Conservation (phyloP, 2,888 invertebrate species). For the Hyppa rectilinea region DNA sequence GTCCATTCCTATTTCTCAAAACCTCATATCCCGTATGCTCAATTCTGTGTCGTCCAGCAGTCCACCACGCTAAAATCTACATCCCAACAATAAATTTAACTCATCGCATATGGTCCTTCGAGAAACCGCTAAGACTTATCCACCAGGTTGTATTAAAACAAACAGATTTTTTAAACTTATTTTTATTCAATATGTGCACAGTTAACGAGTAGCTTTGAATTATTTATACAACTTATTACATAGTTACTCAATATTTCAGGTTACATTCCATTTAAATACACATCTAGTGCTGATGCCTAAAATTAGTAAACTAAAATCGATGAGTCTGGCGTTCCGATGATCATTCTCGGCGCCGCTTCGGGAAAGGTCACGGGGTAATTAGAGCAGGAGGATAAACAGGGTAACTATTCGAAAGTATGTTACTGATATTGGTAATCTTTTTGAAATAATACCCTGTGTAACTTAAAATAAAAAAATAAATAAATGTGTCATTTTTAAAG, state of each 20-base stretch:
- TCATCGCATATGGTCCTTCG: too few relatives aligned
- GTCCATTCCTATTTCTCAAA: too few relatives aligned
- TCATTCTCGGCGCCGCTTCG: slow-evolving; percentile 49
- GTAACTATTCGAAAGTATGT: neutral
- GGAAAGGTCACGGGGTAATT: slow-evolving; percentile 57
- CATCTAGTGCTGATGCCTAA: slow-evolving; percentile 53
- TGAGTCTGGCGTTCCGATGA: slow-evolving; percentile 41
- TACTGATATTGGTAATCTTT: neutral
- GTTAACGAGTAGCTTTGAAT: slow-evolving; percentile 89
- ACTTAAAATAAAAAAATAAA: neutral
- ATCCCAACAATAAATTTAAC: too few relatives aligned
- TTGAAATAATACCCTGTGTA: neutral
- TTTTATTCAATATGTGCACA: slow-evolving; percentile 89
- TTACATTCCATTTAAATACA: slow-evolving; percentile 65
- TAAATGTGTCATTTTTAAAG: neutral
- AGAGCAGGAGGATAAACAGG: slow-evolving; percentile 4
- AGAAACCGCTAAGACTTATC: too few relatives aligned
- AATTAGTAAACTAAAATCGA: slow-evolving; percentile 60
- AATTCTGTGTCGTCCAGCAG: too few relatives aligned
- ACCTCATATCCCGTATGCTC: too few relatives aligned
- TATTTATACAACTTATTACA: slow-evolving; percentile 81
- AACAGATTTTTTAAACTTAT: slow-evolving; percentile 77
- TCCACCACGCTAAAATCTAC: too few relatives aligned
- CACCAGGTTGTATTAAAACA: slow-evolving; percentile 57
- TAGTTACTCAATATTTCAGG: slow-evolving; percentile 67